A percentile compares a stretch with the other conserved stretches of the same genome.
These are phyloP conservation scores for Thereva unica DNA, from an alignment of 2,888 invertebrate genomes.

Conservation along the genomic window DNA sequence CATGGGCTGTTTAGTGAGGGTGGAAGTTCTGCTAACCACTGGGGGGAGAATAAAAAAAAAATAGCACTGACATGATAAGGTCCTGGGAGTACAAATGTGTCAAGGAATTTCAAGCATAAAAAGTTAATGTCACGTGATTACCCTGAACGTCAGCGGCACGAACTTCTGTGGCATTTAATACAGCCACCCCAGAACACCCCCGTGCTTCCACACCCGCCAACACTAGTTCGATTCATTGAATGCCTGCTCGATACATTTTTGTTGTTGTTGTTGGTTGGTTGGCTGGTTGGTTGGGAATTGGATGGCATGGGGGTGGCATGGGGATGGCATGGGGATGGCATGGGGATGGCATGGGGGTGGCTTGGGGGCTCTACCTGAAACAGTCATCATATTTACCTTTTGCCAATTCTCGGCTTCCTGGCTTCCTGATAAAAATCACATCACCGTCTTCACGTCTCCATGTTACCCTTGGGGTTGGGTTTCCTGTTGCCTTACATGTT, in stretches of 20 bases:
- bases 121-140: constrained; percentile 30
- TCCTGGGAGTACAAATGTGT: constrained; percentile 1
- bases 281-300: background rate
- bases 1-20: background rate
- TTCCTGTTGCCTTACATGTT: constrained; percentile 78
- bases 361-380: background rate
- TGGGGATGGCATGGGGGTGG: background rate
- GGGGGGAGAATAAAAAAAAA: background rate
- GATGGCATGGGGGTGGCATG: background rate
- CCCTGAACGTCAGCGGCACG: constrained; percentile 17
- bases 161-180: constrained; percentile 19
- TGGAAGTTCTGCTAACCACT: background rate
- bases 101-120: background rate
- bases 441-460: constrained; percentile 81
- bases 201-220: background rate
- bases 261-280: background rate
- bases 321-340: background rate
- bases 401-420: constrained; percentile 56
- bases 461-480: constrained; percentile 74
- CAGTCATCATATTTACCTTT: constrained; percentile 50
- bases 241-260: too few relatives aligned
- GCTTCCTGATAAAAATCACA: constrained; percentile 64
- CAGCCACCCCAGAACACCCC: background rate
- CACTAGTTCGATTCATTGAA: too few relatives aligned
- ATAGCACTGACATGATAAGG: constrained; percentile 3